A percentile compares a stretch with the other conserved stretches of the same genome.
These are phyloP conservation scores for Trigoniulus corallinus DNA, from an alignment of 1,140 invertebrate genomes.

Conservation along the genomic window DNA sequence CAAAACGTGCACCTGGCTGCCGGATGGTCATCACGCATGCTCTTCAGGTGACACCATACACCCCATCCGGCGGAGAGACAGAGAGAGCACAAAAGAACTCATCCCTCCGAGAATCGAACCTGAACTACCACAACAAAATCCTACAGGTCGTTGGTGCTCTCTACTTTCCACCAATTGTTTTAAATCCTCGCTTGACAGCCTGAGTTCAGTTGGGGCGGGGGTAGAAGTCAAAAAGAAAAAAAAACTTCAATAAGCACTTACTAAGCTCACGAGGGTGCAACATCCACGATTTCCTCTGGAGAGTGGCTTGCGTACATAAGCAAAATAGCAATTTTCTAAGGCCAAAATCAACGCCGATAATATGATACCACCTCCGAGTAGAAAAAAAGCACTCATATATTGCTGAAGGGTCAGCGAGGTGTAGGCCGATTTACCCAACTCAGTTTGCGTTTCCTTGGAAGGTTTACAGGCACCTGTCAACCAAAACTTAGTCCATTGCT, in stretches of 20 bases:
- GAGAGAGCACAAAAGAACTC: too few species aligned
- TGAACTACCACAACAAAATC: too few species aligned
- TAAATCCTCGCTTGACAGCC: too few species aligned
- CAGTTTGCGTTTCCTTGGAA: conserved; percentile 13
- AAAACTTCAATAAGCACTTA: not conserved
- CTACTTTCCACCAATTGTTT: too few species aligned
- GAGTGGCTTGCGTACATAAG: conserved; percentile 35
- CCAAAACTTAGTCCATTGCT: conserved; percentile 86
- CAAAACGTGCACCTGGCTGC: too few species aligned
- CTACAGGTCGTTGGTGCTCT: too few species aligned
- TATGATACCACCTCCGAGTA: conserved; percentile 83
- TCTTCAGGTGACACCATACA: too few species aligned
- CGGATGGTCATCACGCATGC: too few species aligned
- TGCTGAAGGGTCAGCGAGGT: conserved; percentile 89
- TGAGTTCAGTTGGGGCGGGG: too few species aligned
- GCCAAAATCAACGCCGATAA: conserved; percentile 65
- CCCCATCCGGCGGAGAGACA: too few species aligned
- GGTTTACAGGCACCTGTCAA: conserved; percentile 93
- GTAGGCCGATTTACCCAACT: conserved; percentile 36
- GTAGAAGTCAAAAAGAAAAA: too few species aligned
- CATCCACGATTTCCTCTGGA: not conserved
- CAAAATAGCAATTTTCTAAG: conserved; percentile 79
- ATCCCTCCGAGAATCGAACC: too few species aligned
- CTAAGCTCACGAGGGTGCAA: not conserved
- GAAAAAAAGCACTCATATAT: conserved; percentile 89